Evolutionary conservation across 2,888 invertebrate genomes (phyloP), one percentile per base, ranked within the genome.

Genomic region (Empis stercorea): DNA sequence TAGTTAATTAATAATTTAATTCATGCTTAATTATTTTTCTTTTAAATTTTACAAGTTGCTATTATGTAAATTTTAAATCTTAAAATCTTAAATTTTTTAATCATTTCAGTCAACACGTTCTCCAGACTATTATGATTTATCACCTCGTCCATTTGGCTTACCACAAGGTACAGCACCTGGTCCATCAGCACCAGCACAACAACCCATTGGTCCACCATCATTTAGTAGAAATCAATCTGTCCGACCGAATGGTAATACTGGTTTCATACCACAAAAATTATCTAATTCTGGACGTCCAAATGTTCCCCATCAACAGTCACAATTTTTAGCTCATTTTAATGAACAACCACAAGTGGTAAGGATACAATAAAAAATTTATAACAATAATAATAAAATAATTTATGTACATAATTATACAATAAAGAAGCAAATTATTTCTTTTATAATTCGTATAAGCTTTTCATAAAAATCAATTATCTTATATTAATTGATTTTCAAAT

Each of bases 101-200:
- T 20, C n/a, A 44, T 57, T 65, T 58, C 65, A 67, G 59, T 58
- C 62, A 41, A 60, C 60, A 38, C 65, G 66, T 45, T 65, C 61
- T 48, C 56, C 65, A 45, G 68, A 69, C 44, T 66, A 60, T 54
- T 68, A 62, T 56, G 69, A 69, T 54, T 63, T 68, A 45, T 68
- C 69, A 51, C 70, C 70, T 48, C 61, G 69, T 50, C 69, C 70
- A 52, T 70, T 69, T 56, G 67, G 67, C 42, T 57, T 56, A 48
- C 61, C 53, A 14, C 30, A 42, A n/a, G 40, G 52, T 43, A 39
- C 42, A 10, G 36, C 45, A 23, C 39, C 48, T 32, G 52, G 48
- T 51, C 52, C 52, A 50, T 52, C 56, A 14, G 44, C 48, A 44
- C 48, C 50, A 17, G 37, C 51, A 17, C 13, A 48, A 45, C 51